phyloP scores from a whole-genome alignment of 2,888 invertebrate species.

The Choristoneura rosaceana region DNA sequence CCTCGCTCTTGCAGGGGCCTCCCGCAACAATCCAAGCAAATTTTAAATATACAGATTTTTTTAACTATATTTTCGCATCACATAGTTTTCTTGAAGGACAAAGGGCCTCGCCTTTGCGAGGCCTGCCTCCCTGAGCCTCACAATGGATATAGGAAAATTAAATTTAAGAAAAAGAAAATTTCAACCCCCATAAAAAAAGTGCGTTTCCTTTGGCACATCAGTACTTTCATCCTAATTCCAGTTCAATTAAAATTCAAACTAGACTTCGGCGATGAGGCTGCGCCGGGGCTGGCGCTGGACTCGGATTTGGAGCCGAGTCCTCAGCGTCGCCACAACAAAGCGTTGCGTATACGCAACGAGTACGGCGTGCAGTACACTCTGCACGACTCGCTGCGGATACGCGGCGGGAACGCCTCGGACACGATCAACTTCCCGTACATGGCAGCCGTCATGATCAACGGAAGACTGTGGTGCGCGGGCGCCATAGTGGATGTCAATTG shows the following conservation, averaged over 20 bases:
- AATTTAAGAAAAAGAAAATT: too few relatives aligned
- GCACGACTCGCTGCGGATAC: conserved; percentile 53
- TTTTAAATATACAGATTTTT: too few relatives aligned
- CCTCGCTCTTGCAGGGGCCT: too few relatives aligned
- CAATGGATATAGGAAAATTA: too few relatives aligned
- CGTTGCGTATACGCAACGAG: conserved; percentile 59
- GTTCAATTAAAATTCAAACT: conserved; percentile 52
- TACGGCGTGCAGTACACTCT: conserved; percentile 46
- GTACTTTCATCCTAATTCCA: conserved; percentile 32
- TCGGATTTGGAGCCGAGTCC: neutral
- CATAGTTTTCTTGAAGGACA: too few relatives aligned
- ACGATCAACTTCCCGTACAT: conserved; percentile 74
- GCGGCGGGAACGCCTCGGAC: conserved; percentile 63
- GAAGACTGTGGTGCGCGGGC: conserved; percentile 77
- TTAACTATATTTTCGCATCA: too few relatives aligned
- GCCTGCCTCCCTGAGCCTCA: too few relatives aligned
- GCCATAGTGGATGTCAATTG: conserved; percentile 75
- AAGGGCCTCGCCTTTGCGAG: too few relatives aligned
- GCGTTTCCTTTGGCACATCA: too few relatives aligned
- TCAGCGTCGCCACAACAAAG: conserved; percentile 40
- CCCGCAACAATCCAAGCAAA: too few relatives aligned
- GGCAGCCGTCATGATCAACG: conserved; percentile 77
- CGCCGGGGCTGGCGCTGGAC: conserved; percentile 24
- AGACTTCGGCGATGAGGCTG: conserved; percentile 46
- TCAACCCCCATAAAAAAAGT: too few relatives aligned